Conservation (phyloP, 2,888 invertebrate genomes). For the Lampropteryx suffumata region DNA sequence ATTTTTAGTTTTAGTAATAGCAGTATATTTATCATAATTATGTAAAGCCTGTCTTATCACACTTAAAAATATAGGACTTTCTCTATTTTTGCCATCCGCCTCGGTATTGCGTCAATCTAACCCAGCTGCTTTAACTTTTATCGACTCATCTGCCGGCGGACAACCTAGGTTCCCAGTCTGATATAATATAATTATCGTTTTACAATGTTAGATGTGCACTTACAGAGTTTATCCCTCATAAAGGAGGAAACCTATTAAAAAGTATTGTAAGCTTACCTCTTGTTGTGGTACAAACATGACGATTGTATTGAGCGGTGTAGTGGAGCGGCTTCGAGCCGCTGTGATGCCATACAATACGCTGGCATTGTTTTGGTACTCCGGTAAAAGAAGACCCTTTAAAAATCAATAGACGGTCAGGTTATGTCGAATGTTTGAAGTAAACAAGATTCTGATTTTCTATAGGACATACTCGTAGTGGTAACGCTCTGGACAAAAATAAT, state of each 20-base stretch:
- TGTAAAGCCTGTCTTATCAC: too few species aligned
- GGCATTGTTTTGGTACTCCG: constrained; percentile 69
- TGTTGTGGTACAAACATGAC: constrained; percentile 99
- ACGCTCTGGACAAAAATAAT: constrained; percentile 59
- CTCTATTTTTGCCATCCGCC: too few species aligned
- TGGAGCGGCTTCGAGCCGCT: constrained; percentile 70
- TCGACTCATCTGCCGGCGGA: too few species aligned
- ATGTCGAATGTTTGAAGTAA: constrained; percentile 23
- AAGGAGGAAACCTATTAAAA: background rate
- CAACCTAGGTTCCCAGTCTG: too few species aligned
- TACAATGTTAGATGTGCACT: too few species aligned
- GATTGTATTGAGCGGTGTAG: constrained; percentile 94
- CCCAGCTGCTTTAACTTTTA: too few species aligned
- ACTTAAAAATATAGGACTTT: too few species aligned
- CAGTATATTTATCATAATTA: too few species aligned
- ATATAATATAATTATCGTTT: too few species aligned
- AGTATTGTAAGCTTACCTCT: constrained; percentile 82
- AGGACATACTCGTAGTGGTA: constrained; percentile 45
- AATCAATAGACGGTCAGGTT: constrained; percentile 41
- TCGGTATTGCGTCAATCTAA: too few species aligned
- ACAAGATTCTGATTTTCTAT: background rate
- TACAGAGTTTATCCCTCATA: too few species aligned
- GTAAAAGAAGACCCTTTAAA: constrained; percentile 65
- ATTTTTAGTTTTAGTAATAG: background rate
- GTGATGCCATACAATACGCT: constrained; percentile 63